Evolutionary conservation across 2,113 vertebrate genomes (phyloP).

Genomic region (Podarcis raffonei): DNA sequence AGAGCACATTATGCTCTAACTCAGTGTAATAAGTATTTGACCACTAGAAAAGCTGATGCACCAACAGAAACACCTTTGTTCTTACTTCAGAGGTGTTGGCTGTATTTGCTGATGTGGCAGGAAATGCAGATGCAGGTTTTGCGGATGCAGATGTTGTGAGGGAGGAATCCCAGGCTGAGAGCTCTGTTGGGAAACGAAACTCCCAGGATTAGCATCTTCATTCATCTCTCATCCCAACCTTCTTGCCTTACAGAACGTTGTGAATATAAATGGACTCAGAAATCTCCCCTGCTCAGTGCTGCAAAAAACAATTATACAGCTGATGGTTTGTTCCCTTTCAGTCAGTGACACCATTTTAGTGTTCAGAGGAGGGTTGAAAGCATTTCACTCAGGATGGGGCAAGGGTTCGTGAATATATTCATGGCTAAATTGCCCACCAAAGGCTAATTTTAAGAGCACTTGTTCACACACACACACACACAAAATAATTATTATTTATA

Average conservation of each 20-base stretch:
- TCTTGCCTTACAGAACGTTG: background rate
- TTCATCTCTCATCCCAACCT: background rate
- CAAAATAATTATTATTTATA: no score
- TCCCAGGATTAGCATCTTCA: background rate
- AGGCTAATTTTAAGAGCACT: background rate
- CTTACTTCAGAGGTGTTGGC: background rate
- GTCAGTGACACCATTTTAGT: background rate
- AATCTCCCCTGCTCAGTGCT: background rate
- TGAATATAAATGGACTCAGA: background rate
- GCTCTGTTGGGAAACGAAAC: background rate
- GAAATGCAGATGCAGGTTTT: background rate
- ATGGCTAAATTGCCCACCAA: background rate
- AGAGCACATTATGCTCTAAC: conserved; percentile 11
- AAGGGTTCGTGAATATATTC: background rate
- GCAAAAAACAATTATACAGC: background rate
- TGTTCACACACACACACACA: background rate
- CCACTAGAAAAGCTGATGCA: background rate
- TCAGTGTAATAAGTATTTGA: background rate
- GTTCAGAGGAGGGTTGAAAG: background rate
- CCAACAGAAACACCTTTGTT: conserved; percentile 8
- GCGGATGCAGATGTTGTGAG: background rate
- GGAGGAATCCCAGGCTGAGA: background rate
- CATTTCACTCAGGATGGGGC: background rate
- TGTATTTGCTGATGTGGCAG: background rate
- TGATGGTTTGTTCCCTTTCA: background rate